These are phyloP conservation scores for Dendrolimus houi DNA, from an alignment of 2,888 invertebrate species.

Conservation along the genomic window DNA sequence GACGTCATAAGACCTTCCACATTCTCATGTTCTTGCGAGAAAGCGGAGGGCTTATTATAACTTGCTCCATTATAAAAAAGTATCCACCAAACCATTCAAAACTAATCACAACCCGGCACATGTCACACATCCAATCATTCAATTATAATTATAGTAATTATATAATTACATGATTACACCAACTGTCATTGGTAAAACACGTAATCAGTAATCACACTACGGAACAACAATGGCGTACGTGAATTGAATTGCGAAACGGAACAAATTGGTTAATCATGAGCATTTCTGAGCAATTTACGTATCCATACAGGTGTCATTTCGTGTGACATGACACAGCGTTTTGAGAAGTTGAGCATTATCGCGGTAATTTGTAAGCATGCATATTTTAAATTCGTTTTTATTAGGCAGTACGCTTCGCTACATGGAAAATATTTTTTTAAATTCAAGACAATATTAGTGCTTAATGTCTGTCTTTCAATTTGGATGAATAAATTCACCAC, in stretches of 20 bases:
- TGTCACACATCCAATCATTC: neutral
- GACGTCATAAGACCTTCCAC: no score
- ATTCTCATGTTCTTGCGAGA: no score
- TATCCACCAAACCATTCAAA: no score
- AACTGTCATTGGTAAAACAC: neutral
- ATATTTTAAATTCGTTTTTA: neutral
- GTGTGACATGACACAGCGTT: constrained; percentile 22
- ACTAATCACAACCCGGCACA: neutral
- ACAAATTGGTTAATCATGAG: constrained; percentile 61
- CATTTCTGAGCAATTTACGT: constrained; percentile 42
- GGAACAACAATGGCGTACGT: constrained; percentile 25
- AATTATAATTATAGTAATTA: neutral
- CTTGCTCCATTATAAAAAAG: no score
- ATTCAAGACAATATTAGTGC: no score
- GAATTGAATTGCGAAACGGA: constrained; percentile 46
- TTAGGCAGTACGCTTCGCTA: no score
- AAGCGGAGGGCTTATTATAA: no score
- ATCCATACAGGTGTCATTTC: constrained; percentile 35
- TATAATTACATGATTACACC: neutral
- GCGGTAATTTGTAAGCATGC: neutral
- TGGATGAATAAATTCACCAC: no score
- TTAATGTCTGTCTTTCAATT: no score
- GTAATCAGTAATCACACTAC: neutral
- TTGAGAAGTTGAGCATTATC: neutral
- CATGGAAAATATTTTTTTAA: no score